Evolutionary conservation across 2,113 vertebrate species (phyloP), one percentile per base, ranked within the genome.

Genomic region (Galbula dea): DNA sequence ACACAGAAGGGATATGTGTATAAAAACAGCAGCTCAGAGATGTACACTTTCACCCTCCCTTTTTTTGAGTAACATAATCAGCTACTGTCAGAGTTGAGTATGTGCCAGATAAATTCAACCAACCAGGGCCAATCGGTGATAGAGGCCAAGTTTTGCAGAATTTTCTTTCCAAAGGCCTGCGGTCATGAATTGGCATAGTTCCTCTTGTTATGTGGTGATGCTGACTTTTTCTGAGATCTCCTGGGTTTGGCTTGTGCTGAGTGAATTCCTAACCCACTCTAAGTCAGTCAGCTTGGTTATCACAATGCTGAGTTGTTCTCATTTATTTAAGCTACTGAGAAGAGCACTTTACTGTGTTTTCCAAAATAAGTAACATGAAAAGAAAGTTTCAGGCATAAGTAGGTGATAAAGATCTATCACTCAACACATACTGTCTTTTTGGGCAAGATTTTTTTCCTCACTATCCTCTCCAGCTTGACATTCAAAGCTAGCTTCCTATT

Each of bases 281-380:
- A 13, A 41, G 34, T 52, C 41, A 68, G 9, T 9, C 24, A 19
- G n/a, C 82, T 72, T 65, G 67, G 86, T 45, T 39, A 58, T 65
- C 43, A 59, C 49, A 79, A 79, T 11, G 32, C 32, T 80, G 88
- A 75, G 32, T 36, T 84, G 41, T 41, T 78, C 19, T 55, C 30
- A 17, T 79, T 62, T 65, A 51, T 74, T 88, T 88, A 66, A 88
- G 54, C 36, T 17, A 76, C 29, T 12, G 10, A 72, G 41, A 74
- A 86, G 41, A 71, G 4, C 9, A 46, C 24, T 82, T 84, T 2
- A 20, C 17, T 57, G 10, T 20, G 10, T 78, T 92, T 86, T 95
- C 74, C 77, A 92, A 91, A 93, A 65, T 34, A 93, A 91, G 52
- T 45, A 93, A 19, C 15, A 32, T 14, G 39, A 52, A 90, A 94